Evolutionary conservation across 2,888 invertebrate genomes (phyloP).

Genomic region (Stictocephala bisonia): DNA sequence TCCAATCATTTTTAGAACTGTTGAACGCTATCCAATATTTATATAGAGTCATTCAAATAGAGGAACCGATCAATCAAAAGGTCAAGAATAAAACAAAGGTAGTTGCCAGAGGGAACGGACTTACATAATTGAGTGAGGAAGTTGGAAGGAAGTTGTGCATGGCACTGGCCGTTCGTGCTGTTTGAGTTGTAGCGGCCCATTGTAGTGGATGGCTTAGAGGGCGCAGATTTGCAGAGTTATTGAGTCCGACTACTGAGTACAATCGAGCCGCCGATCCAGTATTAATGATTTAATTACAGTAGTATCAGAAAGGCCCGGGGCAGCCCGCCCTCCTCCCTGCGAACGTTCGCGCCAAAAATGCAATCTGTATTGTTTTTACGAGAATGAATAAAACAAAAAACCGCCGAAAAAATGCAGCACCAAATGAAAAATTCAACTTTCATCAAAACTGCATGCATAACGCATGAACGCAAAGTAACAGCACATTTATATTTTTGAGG

Average conservation of each 20-base stretch:
- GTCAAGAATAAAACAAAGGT: too few relatives aligned
- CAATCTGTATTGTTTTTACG: constrained; percentile 32
- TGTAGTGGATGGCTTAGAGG: constrained; percentile 24
- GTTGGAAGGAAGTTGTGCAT: constrained; percentile 34
- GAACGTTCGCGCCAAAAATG: constrained; percentile 11
- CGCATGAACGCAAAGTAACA: too few relatives aligned
- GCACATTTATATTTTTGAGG: too few relatives aligned
- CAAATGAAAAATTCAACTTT: constrained; percentile 27
- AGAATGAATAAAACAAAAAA: too few relatives aligned
- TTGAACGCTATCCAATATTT: too few relatives aligned
- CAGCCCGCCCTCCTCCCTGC: neutral
- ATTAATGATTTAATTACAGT: constrained; percentile 30
- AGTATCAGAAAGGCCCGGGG: constrained; percentile 15
- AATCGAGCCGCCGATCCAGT: constrained; percentile 26
- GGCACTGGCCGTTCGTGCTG: constrained; percentile 1
- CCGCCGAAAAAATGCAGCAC: constrained; percentile 11
- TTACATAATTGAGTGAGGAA: constrained; percentile 32
- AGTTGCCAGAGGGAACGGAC: neutral
- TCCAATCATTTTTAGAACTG: too few relatives aligned
- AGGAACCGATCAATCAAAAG: neutral
- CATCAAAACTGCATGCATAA: constrained; percentile 29
- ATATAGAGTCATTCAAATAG: too few relatives aligned
- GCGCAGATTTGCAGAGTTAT: constrained; percentile 28
- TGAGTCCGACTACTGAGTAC: constrained; percentile 19
- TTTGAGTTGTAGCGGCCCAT: constrained; percentile 28